Conservation (phyloP, 2,113 vertebrate genomes). For the Crotalus horridus region DNA sequence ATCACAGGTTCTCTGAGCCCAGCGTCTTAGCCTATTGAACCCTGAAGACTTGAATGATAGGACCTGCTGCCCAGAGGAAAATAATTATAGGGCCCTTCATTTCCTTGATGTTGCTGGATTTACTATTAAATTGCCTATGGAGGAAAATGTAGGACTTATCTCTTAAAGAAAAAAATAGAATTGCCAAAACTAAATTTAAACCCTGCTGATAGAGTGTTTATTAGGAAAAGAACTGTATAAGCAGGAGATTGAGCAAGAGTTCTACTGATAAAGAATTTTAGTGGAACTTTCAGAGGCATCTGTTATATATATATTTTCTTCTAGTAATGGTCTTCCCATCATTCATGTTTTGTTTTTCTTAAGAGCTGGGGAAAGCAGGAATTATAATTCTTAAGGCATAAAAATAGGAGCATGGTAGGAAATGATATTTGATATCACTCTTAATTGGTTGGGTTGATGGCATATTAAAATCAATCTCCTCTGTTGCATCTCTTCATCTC, state of each 20-base stretch:
- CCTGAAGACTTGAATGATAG: neutral
- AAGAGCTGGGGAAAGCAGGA: neutral
- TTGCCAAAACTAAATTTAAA: neutral
- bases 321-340: neutral
- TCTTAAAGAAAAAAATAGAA: neutral
- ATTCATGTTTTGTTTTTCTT: conserved; percentile 17
- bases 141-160: neutral
- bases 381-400: conserved; percentile 14
- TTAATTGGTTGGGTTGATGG: conserved; percentile 24
- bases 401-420: conserved; percentile 26
- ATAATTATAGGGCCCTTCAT: neutral
- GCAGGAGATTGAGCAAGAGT: neutral
- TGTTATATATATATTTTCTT: neutral
- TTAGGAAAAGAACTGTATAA: conserved; percentile 6
- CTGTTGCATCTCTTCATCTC: neutral
- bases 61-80: neutral
- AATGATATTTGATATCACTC: conserved; percentile 22
- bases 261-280: neutral
- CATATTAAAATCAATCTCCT: conserved; percentile 2
- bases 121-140: neutral
- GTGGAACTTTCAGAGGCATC: conserved; percentile 8
- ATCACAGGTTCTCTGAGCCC: neutral
- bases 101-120: neutral
- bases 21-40: neutral
- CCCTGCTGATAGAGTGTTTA: neutral